phyloP scores from a whole-genome alignment of 2,888 invertebrate species.

The Ephialtes manifestator region DNA sequence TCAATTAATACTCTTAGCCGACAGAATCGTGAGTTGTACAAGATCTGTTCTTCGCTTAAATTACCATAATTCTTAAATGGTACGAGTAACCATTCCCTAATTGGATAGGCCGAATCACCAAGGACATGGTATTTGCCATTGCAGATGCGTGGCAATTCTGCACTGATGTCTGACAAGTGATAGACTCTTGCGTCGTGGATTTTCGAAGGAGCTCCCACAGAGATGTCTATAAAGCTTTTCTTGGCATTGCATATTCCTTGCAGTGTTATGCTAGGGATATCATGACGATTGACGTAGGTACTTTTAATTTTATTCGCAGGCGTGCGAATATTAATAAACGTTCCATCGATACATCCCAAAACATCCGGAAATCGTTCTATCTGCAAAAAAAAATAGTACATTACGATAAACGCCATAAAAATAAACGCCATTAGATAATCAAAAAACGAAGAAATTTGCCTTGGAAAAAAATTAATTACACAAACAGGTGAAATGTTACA shows the following conservation, averaged over 20 bases:
- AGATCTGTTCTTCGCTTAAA: constrained; percentile 65
- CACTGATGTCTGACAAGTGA: constrained; percentile 67
- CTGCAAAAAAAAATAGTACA: constrained; percentile 7
- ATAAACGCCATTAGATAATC: too few species aligned
- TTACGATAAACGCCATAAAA: too few species aligned
- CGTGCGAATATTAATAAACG: background rate
- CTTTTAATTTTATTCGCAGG: constrained; percentile 2
- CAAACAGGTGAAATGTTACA: too few species aligned
- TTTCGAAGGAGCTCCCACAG: constrained; percentile 74
- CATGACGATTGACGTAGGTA: constrained; percentile 21
- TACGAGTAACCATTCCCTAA: constrained; percentile 11
- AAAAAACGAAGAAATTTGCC: too few species aligned
- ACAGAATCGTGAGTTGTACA: constrained; percentile 76
- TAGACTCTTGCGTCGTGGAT: constrained; percentile 74
- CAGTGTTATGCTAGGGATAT: constrained; percentile 55
- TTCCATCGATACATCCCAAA: constrained; percentile 15
- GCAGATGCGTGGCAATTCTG: constrained; percentile 48
- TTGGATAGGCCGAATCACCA: constrained; percentile 76
- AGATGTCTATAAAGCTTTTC: constrained; percentile 74
- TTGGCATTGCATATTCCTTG: constrained; percentile 75
- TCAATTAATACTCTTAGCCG: constrained; percentile 74
- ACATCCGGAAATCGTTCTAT: constrained; percentile 22
- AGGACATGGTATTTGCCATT: constrained; percentile 65
- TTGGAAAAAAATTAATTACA: too few species aligned
- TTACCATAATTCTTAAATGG: too few species aligned